Base-by-base conservation (phyloP, 2,797 vertebrate species). In the Microctenopoma steveboyesi region DNA sequence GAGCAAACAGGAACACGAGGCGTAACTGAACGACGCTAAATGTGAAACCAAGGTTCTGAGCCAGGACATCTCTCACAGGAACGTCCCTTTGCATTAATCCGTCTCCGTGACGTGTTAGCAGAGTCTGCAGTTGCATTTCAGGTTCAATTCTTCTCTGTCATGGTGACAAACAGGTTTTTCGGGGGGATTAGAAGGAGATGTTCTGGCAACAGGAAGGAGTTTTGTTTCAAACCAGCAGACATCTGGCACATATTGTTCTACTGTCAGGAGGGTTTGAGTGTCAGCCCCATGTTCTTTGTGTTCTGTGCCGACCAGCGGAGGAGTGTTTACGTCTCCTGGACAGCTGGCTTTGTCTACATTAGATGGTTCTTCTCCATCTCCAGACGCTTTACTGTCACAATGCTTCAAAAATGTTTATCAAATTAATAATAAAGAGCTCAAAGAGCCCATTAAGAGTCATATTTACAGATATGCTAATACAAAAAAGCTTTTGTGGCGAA, bases 321-420 rank as follows among this genome's bases (percentile, higher is more conserved):
- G 72, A 83, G 49, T 73, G 76, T 82, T 81, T 72, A 72, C 53
- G 28, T 72, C 71, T 79, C 67, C 47, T 30, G 59, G 69, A 83
- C 71, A 54, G 52, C 48, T 15, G 15, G 47, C 56, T 81, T 86
- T 67, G 69, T 80, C 69, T 65, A 7, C 57, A 12, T 1, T 18
- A 5, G 9, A 48, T 35, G 49, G 16, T 15, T 66, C 47, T 37
- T 42, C 22, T 75, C 16, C 16, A n/a, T 54, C 9, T 49, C 11
- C 16, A 42, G 62, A 59, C 52, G 40, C 11, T 25, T 22, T 8
- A 4, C 10, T 57, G 43, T 4, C 0, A 2, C 50, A 18, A 18
- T 18, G n/a, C 55, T 33, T 47, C 16, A 16, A 47, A 73, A 69
- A 75, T 62, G 30, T 0, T 35, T 7, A 47, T 69, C 13, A 47